phyloP scores from a whole-genome alignment of 2,888 invertebrate genomes.

The Lacanobia wlatinum region DNA sequence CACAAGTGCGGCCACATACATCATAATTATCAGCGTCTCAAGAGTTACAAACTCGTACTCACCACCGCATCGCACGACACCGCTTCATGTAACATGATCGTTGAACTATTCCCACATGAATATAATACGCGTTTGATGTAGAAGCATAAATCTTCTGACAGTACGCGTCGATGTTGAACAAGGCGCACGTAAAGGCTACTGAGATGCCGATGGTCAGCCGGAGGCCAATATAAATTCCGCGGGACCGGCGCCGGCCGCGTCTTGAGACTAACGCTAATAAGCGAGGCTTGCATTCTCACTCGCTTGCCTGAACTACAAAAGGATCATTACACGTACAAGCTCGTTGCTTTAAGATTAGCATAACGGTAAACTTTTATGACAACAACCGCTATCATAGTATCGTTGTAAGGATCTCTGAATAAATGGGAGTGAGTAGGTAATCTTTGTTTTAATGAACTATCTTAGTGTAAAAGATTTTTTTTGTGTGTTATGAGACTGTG shows the following conservation, averaged over 20 bases:
- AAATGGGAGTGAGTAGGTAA: background rate
- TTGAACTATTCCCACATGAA: background rate
- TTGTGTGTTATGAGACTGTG: too few species aligned
- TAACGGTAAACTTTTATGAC: conserved; percentile 35
- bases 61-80: background rate
- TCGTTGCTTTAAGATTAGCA: conserved; percentile 29
- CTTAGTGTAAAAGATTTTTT: background rate
- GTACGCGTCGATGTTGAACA: conserved; percentile 2
- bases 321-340: conserved; percentile 9
- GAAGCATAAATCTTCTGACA: background rate
- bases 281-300: conserved; percentile 20
- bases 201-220: conserved; percentile 36
- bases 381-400: conserved; percentile 8
- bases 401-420: background rate
- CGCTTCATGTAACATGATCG: background rate
- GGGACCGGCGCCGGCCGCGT: background rate
- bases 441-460: conserved; percentile 2
- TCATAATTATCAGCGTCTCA: background rate
- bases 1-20: background rate
- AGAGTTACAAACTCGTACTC: background rate
- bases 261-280: conserved; percentile 29
- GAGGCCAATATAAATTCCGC: conserved; percentile 48
- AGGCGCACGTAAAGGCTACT: conserved; percentile 8
- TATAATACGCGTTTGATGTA: background rate
- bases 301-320: conserved; percentile 8